phyloP scores from a whole-genome alignment of 2,888 invertebrate genomes.

The Seira sanloemensis region DNA sequence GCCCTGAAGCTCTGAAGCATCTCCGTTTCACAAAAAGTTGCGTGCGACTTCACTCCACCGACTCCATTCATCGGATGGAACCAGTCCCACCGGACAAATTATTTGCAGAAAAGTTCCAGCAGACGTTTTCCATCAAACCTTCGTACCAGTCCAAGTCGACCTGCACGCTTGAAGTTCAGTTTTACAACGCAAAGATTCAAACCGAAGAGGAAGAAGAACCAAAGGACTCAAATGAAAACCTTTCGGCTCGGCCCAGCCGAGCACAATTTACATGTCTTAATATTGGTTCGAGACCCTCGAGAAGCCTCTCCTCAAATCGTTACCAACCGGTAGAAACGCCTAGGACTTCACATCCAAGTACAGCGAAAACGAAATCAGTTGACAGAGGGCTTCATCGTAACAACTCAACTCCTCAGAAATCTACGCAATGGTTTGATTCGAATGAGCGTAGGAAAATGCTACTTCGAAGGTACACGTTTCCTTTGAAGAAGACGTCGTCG shows the following conservation, averaged over 20 bases:
- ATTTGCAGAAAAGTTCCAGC: background rate
- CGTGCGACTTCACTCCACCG: slow-evolving; percentile 15
- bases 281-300: no score
- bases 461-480: background rate
- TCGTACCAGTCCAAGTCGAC: background rate
- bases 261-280: background rate
- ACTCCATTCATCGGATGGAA: slow-evolving; percentile 12
- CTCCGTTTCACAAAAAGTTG: background rate
- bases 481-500: background rate
- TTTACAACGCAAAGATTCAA: background rate
- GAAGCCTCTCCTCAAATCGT: background rate
- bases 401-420: background rate
- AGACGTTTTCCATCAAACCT: background rate
- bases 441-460: background rate
- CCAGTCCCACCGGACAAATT: background rate
- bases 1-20: no score
- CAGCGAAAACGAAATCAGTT: background rate
- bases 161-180: background rate
- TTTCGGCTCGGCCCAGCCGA: background rate
- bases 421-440: background rate
- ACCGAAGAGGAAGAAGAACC: background rate
- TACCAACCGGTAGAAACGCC: background rate
- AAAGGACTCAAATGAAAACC: no score
- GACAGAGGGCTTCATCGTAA: background rate
- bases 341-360: background rate